Percentiles rank a stretch among this genome's conserved stretches.
These are phyloP conservation scores for Steinernema feltiae DNA, from an alignment of 1,140 invertebrate genomes.

Conservation along the genomic window DNA sequence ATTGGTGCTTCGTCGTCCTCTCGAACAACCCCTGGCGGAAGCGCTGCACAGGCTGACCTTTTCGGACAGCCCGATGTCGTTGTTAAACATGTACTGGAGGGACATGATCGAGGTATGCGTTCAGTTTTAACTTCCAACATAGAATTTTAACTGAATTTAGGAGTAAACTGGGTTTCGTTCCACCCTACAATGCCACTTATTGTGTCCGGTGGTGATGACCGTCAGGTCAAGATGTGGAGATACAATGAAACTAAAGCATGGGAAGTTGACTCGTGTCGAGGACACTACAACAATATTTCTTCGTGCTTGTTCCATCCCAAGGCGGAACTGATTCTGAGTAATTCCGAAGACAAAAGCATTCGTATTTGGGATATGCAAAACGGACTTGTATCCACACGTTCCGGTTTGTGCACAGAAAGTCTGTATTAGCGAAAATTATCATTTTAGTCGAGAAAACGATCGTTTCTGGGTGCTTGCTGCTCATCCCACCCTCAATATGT, in stretches of 20 bases:
- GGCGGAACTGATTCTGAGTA: constrained; percentile 91
- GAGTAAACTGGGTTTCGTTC: constrained; percentile 97
- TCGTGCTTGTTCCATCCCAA: constrained; percentile 94
- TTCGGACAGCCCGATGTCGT: constrained; percentile 88
- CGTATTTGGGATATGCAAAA: constrained; percentile 96
- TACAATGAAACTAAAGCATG: constrained; percentile 98
- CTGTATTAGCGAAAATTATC: not conserved
- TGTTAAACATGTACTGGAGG: constrained; percentile 94
- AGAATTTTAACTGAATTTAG: constrained; percentile 56
- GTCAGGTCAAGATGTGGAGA: constrained; percentile 94
- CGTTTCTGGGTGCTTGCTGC: constrained; percentile 89
- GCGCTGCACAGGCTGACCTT: constrained; percentile 73
- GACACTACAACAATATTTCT: constrained; percentile 98
- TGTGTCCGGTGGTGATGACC: constrained; percentile 92
- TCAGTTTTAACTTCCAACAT: constrained; percentile 21
- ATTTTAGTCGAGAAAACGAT: constrained; percentile 75
- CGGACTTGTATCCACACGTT: constrained; percentile 91
- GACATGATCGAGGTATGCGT: constrained; percentile 71
- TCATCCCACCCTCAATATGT: constrained; percentile 69
- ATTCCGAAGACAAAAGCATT: constrained; percentile 96
- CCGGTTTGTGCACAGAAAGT: constrained; percentile 58
- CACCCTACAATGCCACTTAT: constrained; percentile 90
- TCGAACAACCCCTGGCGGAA: constrained; percentile 58
- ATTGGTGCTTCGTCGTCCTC: constrained; percentile 82
- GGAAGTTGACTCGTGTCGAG: constrained; percentile 97